Conservation (phyloP, 64 coral and sea anemone genomes). For the Exaiptasia diaphana region DNA sequence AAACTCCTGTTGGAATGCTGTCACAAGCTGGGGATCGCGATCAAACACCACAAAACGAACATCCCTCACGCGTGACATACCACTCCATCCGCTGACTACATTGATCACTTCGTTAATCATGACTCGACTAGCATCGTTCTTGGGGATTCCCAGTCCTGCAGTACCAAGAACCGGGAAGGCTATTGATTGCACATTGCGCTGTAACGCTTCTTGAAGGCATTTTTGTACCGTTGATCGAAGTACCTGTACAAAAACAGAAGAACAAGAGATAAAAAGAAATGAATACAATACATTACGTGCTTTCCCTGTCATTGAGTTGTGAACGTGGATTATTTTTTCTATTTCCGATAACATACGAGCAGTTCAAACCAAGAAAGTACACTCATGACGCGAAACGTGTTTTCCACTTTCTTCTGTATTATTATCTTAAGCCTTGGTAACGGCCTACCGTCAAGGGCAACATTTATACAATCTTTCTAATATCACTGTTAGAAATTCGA, state of each 20-base stretch:
- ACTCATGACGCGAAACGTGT: no score
- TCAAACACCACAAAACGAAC: slow-evolving; percentile 60
- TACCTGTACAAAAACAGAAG: slow-evolving; percentile 13
- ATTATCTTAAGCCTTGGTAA: no score
- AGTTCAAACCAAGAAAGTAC: no score
- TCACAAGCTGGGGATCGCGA: slow-evolving; percentile 16
- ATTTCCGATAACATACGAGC: no score
- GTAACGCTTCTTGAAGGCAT: slow-evolving; percentile 30
- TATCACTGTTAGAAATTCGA: no score
- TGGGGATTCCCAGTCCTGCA: slow-evolving; percentile 44
- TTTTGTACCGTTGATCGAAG: slow-evolving; percentile 34
- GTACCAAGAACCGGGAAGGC: slow-evolving; percentile 77
- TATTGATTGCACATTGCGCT: slow-evolving; percentile 36
- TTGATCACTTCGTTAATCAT: slow-evolving; percentile 44
- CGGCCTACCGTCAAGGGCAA: no score
- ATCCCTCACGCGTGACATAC: slow-evolving; percentile 1
- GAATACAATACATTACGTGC: background rate
- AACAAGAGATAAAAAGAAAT: background rate
- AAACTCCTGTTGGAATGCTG: slow-evolving; percentile 46
- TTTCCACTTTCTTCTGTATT: no score
- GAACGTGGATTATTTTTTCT: no score
- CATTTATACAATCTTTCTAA: no score
- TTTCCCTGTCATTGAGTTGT: no score
- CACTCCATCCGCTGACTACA: background rate
- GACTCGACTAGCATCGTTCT: slow-evolving; percentile 16